A percentile compares a stretch with the other conserved stretches of the same genome.
phyloP scores from a whole-genome alignment of 2,888 invertebrate species.

The Hipparchia semele region DNA sequence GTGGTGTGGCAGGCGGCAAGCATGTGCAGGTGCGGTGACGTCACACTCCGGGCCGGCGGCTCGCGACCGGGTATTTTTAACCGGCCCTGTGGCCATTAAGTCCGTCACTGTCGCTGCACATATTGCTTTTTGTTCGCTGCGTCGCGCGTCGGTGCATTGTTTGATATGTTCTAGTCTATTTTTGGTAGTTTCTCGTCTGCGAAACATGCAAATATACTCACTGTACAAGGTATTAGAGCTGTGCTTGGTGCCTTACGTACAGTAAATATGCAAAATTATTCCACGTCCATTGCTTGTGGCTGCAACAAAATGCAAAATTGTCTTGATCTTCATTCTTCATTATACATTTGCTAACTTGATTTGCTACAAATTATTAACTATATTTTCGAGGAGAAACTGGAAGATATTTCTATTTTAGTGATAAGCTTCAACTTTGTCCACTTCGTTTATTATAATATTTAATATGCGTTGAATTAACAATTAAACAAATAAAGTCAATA shows the following conservation, averaged over 20 bases:
- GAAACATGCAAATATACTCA: background rate
- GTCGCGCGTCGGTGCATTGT: slow-evolving; percentile 35
- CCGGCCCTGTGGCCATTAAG: slow-evolving; percentile 35
- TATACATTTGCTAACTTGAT: no score
- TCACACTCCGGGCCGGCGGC: slow-evolving; percentile 38
- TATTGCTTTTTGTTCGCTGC: slow-evolving; percentile 43
- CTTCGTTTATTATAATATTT: no score
- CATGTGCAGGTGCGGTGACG: slow-evolving; percentile 41
- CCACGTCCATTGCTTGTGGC: background rate
- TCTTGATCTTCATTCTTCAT: background rate
- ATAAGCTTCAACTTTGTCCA: no score
- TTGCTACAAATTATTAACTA: background rate
- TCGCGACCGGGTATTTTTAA: slow-evolving; percentile 50
- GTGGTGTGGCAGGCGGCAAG: slow-evolving; percentile 6
- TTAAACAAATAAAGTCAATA: no score
- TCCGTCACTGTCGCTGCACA: slow-evolving; percentile 45
- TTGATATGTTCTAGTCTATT: slow-evolving; percentile 36
- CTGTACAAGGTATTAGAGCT: background rate
- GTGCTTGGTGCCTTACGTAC: background rate
- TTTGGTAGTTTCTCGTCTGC: slow-evolving; percentile 10
- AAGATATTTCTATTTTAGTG: no score
- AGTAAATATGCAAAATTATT: slow-evolving; percentile 6
- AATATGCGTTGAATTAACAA: no score
- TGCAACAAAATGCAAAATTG: background rate
- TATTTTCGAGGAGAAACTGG: no score